A percentile compares a stretch with the other conserved stretches of the same genome.
Conservation (phyloP, 2,797 vertebrate species). For the Falco naumanni region DNA sequence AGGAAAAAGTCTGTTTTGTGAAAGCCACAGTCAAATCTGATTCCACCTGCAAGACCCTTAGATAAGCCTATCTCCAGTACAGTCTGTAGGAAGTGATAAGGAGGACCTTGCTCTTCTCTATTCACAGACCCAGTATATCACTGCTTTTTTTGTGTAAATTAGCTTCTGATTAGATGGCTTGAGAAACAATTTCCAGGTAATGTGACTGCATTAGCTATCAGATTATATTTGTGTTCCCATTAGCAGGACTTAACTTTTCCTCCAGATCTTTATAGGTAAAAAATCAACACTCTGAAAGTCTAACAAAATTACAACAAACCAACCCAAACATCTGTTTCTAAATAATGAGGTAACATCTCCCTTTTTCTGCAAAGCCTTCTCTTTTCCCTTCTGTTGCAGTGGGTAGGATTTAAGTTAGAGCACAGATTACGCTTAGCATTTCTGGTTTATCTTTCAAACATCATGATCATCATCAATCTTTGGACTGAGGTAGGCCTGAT, state of each 20-base stretch:
- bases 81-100: background rate
- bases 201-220: background rate
- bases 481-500: background rate
- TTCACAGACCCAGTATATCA: background rate
- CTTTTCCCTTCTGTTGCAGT: background rate
- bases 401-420: background rate
- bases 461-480: background rate
- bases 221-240: background rate
- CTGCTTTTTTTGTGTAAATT: background rate
- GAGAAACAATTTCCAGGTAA: background rate
- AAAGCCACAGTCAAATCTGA: background rate
- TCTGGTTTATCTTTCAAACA: background rate
- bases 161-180: background rate
- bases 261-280: background rate
- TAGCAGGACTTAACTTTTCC: background rate
- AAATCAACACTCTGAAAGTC: background rate
- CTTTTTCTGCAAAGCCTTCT: background rate
- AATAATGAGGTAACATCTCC: background rate
- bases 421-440: background rate
- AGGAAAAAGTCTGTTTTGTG: background rate
- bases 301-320: background rate
- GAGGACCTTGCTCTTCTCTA: background rate
- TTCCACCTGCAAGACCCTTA: background rate
- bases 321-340: background rate
- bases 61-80: background rate